Percentiles rank a stretch among this genome's conserved stretches.
Evolutionary conservation across 2,113 vertebrate genomes (phyloP).

Genomic region (Aegotheles bennettii): DNA sequence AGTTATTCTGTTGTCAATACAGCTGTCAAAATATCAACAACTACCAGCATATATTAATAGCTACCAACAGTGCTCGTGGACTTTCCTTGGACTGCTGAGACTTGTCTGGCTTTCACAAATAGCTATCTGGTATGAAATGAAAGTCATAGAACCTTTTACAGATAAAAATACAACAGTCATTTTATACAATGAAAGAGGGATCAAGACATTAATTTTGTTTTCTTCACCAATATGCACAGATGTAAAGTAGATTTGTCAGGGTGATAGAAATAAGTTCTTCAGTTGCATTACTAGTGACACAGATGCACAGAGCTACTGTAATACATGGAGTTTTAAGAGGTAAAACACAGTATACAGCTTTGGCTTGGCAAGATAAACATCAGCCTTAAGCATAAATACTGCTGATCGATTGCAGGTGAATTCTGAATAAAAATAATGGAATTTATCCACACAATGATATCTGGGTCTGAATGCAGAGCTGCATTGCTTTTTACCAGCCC

Average conservation of each 20-base stretch:
- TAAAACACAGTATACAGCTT: background rate
- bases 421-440: background rate
- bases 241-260: background rate
- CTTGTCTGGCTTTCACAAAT: background rate
- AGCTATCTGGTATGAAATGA: background rate
- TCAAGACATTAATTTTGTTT: background rate
- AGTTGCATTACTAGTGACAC: background rate
- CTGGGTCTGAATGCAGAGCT: background rate
- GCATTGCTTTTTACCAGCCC: background rate
- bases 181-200: background rate
- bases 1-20: background rate
- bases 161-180: background rate
- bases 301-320: background rate
- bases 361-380: background rate
- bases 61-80: background rate
- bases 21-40: background rate
- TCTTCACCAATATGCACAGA: background rate
- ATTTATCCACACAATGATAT: background rate
- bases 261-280: background rate
- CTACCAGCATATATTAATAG: background rate
- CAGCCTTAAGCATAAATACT: background rate
- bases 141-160: background rate
- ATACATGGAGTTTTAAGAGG: background rate
- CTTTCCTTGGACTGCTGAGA: background rate
- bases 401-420: background rate